A percentile compares a stretch with the other conserved stretches of the same genome.
Evolutionary conservation across 2,797 vertebrate genomes (phyloP).

Genomic region (Neostethus bicornis): DNA sequence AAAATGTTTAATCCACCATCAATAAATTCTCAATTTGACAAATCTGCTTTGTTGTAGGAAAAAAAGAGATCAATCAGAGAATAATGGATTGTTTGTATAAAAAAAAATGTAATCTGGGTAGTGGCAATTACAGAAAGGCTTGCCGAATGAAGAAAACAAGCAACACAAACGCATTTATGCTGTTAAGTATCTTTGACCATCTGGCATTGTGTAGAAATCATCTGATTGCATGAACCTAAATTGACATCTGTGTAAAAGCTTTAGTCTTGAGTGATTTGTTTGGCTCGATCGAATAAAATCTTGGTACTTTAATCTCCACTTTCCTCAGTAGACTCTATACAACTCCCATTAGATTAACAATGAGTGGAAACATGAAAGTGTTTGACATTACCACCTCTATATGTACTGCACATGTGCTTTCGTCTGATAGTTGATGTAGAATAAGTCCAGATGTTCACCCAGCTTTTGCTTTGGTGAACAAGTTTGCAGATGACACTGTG

Average conservation of each 20-base stretch:
- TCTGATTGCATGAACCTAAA: background rate
- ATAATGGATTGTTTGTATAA: background rate
- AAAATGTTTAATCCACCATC: no score
- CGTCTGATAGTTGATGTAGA: background rate
- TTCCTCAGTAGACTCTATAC: background rate
- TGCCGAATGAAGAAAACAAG: background rate
- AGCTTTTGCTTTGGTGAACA: background rate
- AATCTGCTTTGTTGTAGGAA: no score
- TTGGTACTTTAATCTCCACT: background rate
- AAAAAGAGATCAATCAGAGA: background rate
- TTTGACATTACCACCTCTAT: background rate
- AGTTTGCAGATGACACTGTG: no score
- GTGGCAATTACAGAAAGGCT: background rate
- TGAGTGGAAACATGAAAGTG: background rate
- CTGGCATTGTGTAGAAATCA: background rate
- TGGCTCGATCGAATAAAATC: background rate
- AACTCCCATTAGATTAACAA: background rate
- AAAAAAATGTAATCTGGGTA: background rate
- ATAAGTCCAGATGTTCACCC: background rate
- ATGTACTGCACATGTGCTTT: background rate
- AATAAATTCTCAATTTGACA: no score
- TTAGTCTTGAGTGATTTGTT: background rate
- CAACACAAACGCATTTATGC: background rate
- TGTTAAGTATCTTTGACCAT: background rate
- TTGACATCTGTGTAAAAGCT: background rate